Evolutionary conservation across 30 jellyfish, hydroid and myxozoan genomes (phyloP).

Genomic region (Cassiopea andromeda): DNA sequence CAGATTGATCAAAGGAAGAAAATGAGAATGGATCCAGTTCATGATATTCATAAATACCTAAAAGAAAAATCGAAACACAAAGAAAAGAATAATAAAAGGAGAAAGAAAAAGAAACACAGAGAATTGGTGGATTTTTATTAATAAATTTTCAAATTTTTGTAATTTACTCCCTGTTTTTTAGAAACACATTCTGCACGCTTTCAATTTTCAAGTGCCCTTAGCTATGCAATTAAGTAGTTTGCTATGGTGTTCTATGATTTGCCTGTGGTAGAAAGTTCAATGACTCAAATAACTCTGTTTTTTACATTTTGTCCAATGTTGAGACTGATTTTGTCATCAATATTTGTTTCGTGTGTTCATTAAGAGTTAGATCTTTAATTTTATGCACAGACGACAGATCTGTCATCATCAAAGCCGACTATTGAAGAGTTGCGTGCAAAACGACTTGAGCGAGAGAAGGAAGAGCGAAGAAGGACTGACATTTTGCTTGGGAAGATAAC

Average conservation of each 20-base stretch:
- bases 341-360: too few species aligned
- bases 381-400: background rate
- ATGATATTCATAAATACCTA: slow-evolving; percentile 57
- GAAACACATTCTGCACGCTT: too few species aligned
- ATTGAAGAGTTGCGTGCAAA: slow-evolving; percentile 79
- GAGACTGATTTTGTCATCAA: too few species aligned
- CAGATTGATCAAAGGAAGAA: slow-evolving; percentile 50
- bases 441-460: slow-evolving; percentile 72
- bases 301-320: too few species aligned
- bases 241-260: too few species aligned
- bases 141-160: background rate
- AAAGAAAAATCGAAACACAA: slow-evolving; percentile 36
- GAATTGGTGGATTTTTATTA: slow-evolving; percentile 22
- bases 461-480: slow-evolving; percentile 67
- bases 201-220: too few species aligned
- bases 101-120: slow-evolving; percentile 42
- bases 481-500: slow-evolving; percentile 29
- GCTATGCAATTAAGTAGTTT: too few species aligned
- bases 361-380: too few species aligned
- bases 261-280: too few species aligned
- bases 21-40: slow-evolving; percentile 78
- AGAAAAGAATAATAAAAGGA: slow-evolving; percentile 36
- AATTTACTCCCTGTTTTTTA: background rate
- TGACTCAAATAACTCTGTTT: too few species aligned
- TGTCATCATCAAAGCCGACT: slow-evolving; percentile 24